phyloP scores from a whole-genome alignment of 1,140 invertebrate genomes.

The Hylyphantes graminicola region DNA sequence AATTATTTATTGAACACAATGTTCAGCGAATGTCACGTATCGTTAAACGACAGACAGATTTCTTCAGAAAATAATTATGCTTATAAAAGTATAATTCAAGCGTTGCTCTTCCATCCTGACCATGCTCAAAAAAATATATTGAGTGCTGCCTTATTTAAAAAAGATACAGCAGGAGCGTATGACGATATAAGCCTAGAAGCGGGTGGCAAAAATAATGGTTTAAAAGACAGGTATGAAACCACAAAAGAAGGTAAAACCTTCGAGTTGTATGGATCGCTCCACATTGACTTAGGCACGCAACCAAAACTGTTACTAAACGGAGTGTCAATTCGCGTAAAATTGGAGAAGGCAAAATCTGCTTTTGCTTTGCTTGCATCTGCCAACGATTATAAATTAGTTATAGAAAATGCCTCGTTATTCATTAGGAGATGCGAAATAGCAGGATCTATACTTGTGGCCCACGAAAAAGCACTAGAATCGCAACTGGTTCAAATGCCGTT shows the following conservation, averaged over 20 bases:
- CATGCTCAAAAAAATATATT: background rate
- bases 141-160: background rate
- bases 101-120: background rate
- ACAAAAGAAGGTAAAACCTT: slow-evolving; percentile 3
- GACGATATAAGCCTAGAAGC: background rate
- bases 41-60: background rate
- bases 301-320: background rate
- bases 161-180: background rate
- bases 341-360: background rate
- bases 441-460: background rate
- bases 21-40: background rate
- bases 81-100: background rate
- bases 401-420: background rate
- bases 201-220: background rate
- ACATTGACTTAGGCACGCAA: background rate
- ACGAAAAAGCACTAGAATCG: background rate
- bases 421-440: background rate
- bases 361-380: background rate
- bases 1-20: slow-evolving; percentile 5
- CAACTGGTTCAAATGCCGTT: background rate
- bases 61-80: background rate
- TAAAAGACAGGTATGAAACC: background rate
- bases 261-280: background rate
- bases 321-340: background rate
- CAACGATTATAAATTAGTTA: background rate